Evolutionary conservation across 2,113 vertebrate species (phyloP), one percentile per base, ranked within the genome.

Genomic region (Spea bombifrons): DNA sequence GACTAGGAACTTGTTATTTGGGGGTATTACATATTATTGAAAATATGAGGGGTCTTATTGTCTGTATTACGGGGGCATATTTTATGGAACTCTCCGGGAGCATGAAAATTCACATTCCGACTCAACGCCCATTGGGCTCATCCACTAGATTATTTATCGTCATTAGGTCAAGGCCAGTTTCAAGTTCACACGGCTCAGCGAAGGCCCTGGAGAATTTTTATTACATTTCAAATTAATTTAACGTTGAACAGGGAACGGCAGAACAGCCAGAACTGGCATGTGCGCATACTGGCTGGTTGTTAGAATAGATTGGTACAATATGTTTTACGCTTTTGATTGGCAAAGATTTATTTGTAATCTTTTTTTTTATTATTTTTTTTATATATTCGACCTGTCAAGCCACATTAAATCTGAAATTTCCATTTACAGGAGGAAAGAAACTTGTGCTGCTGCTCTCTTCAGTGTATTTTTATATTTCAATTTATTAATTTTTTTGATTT

Each of bases 251-350:
- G 49, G 73, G 57, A 72, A 49, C 68, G 66, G 17, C 49, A 61
- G 59, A 66, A 50, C 15, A 47, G 69, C 47, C 4, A 59, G 66
- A 66, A 55, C 61, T 77, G 75, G 75, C 68, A 70, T 73, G 68
- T 57, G 46, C 61, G 65, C 59, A 74, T 71, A 59, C 71, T 59
- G 78, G 65, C 71, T 66, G 47, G 61, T 68, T 52, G 64, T 68
- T 74, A 49, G 52, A 68, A 73, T 66, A 74, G 78, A 74, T 80
- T 80, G 71, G 71, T 80, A 68, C 78, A 80, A 80, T 80, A 80
- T 73, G 71, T 80, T 74, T 80, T 61, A 7, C 68, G 71, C 64
- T 80, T 80, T 73, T 80, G 71, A 80, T 80, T 80, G 78, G 71
- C 77, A 73, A 79, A 73, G 49, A 44, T 68, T 74, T 80, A 45